Evolutionary conservation across 2,888 invertebrate genomes (phyloP).

Genomic region (Apodemia duryi): DNA sequence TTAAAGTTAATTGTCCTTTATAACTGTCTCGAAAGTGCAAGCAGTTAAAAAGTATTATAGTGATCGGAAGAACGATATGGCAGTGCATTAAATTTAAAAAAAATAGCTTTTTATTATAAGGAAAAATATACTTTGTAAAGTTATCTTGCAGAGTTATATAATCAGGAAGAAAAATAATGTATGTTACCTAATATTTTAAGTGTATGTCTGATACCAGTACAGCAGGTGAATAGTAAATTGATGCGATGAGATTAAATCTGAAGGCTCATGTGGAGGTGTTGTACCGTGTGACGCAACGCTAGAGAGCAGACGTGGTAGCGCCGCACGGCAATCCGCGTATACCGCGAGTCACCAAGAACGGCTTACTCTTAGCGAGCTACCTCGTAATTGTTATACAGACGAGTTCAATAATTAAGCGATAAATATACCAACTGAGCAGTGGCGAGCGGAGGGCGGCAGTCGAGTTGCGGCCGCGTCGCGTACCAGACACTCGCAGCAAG

Average conservation of each 20-base stretch:
- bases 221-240: constrained; percentile 51
- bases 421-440: constrained; percentile 68
- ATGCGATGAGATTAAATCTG: constrained; percentile 61
- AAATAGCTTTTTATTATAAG: too few relatives aligned
- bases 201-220: constrained; percentile 35
- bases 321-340: constrained; percentile 45
- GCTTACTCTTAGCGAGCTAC: constrained; percentile 57
- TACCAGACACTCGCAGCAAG: constrained; percentile 64
- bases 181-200: background rate
- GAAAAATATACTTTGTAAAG: background rate
- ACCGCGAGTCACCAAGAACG: constrained; percentile 40
- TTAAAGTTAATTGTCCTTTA: too few relatives aligned
- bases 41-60: too few relatives aligned
- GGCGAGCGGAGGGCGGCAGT: constrained; percentile 74
- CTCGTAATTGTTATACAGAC: constrained; percentile 74
- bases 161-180: constrained; percentile 10
- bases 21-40: too few relatives aligned
- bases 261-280: constrained; percentile 51
- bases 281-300: constrained; percentile 58
- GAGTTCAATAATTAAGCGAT: constrained; percentile 77
- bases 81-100: too few relatives aligned
- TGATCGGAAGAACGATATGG: too few relatives aligned
- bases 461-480: constrained; percentile 71
- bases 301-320: constrained; percentile 66
- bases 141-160: background rate